Evolutionary conservation across 1,140 invertebrate genomes (phyloP), one percentile per base, ranked within the genome.

Genomic region (Brachionus rubens): DNA sequence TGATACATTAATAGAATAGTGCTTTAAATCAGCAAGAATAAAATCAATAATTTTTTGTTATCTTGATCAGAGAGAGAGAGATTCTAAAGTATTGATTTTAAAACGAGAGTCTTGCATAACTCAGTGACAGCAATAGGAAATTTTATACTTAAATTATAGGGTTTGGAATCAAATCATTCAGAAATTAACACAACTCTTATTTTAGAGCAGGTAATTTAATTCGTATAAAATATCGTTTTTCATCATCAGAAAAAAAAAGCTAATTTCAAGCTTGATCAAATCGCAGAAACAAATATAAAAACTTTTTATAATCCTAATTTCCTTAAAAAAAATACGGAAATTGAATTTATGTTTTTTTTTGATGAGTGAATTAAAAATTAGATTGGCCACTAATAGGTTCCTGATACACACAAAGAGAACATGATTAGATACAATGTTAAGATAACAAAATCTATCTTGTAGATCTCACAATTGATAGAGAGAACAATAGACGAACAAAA

Each of bases 241-340:
- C 54, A 59, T 59, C 28, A 59, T 59, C 36, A 59, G n/a, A n/a
- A n/a, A n/a, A 59, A 30, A 59, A 59, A 59, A 59, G 54, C 54
- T 59, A 59, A 59, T 59, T 59, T 59, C 54, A 59, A 59, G 54
- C 54, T 59, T 59, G 54, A 59, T 59, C 54, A 59, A 59, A 36
- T 36, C 54, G 12, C 30, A 59, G 54, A 33, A 59, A 59, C 26
- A 59, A 59, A 59, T 33, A 59, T 33, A 36, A 59, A 59, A 33
- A 36, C 3, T 5, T 36, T 5, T 36, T 36, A 36, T 9, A 36
- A 36, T 5, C 33, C 9, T 36, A 5, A 5, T 36, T 36, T 36
- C n/a, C n/a, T n/a, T n/a, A n/a, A n/a, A n/a, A n/a, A n/a, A n/a
- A n/a, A 36, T 26, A 59, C 28, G 54, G 54, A 59, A 59, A 59